A percentile compares a stretch with the other conserved stretches of the same genome.
Conservation (phyloP, 2,888 invertebrate genomes). For the Tuberolachnus salignus region DNA sequence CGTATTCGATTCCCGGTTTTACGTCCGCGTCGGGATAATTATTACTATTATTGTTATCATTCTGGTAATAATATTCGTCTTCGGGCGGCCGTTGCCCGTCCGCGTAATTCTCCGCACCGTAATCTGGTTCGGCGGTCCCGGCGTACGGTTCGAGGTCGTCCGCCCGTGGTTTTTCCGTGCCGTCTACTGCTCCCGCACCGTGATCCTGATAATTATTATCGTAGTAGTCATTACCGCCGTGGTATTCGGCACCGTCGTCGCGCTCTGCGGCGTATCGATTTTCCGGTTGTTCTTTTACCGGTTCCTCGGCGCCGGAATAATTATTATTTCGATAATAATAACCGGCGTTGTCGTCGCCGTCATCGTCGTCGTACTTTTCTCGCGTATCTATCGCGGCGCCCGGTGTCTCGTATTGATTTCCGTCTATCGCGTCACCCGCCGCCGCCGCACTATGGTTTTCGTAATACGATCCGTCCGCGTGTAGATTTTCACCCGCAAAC, state of each 20-base stretch:
- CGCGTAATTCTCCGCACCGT: background rate
- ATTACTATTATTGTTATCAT: background rate
- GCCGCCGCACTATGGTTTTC: background rate
- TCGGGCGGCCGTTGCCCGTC: background rate
- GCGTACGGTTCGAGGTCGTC: conserved; percentile 7
- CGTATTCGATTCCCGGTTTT: background rate
- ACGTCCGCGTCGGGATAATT: background rate
- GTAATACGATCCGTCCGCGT: conserved; percentile 15
- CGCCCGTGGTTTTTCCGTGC: background rate
- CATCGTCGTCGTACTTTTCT: background rate
- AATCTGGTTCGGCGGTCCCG: background rate
- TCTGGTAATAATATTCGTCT: conserved; percentile 23
- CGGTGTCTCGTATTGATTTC: conserved; percentile 22
- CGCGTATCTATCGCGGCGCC: background rate
- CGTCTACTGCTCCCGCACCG: background rate
- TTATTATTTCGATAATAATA: conserved; percentile 39
- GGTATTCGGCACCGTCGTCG: too few species aligned
- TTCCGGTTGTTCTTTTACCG: background rate
- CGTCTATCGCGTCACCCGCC: background rate
- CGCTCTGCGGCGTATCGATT: background rate
- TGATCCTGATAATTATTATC: background rate
- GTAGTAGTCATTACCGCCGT: too few species aligned
- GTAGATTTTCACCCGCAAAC: background rate
- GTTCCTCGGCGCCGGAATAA: background rate
- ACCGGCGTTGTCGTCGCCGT: background rate